Evolutionary conservation across 2,888 invertebrate species (phyloP).

Genomic region (Mesorhabditis spiculigera): DNA sequence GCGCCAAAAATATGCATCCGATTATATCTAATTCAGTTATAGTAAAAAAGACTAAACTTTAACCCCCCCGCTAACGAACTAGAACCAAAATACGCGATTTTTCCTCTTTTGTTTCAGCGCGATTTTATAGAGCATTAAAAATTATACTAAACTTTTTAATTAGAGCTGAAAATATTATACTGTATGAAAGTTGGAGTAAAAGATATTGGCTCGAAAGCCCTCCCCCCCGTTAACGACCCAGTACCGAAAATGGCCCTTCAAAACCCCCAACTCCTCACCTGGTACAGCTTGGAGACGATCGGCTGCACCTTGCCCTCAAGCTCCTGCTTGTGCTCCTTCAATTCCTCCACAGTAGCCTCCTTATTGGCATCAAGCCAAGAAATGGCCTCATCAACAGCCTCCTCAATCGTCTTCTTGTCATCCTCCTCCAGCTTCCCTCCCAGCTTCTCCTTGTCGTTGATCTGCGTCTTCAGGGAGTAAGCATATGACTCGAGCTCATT

Average conservation of each 20-base stretch:
- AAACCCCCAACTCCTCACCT: constrained; percentile 47
- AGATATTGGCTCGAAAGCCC: too few species aligned
- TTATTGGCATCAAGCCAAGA: constrained; percentile 93
- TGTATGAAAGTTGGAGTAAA: constrained; percentile 65
- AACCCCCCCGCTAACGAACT: too few species aligned
- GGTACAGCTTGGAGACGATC: constrained; percentile 90
- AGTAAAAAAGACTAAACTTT: too few species aligned
- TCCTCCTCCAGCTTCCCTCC: constrained; percentile 79
- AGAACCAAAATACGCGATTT: too few species aligned
- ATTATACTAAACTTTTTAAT: too few species aligned
- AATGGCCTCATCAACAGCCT: constrained; percentile 86
- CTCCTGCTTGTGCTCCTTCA: constrained; percentile 76
- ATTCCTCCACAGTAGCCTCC: constrained; percentile 61
- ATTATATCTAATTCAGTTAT: too few species aligned
- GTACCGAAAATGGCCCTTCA: too few species aligned
- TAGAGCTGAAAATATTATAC: neutral
- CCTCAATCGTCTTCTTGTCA: constrained; percentile 89
- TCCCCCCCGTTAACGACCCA: too few species aligned
- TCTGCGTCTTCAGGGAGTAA: constrained; percentile 86
- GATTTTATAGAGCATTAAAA: too few species aligned
- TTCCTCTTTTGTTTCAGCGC: too few species aligned
- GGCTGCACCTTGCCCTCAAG: constrained; percentile 91
- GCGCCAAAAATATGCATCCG: too few species aligned
- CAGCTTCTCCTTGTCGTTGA: constrained; percentile 91
- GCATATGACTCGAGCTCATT: constrained; percentile 95